These are phyloP conservation scores for Ceratothoa steindachneri DNA, from an alignment of 2,888 invertebrate genomes.

Conservation along the genomic window DNA sequence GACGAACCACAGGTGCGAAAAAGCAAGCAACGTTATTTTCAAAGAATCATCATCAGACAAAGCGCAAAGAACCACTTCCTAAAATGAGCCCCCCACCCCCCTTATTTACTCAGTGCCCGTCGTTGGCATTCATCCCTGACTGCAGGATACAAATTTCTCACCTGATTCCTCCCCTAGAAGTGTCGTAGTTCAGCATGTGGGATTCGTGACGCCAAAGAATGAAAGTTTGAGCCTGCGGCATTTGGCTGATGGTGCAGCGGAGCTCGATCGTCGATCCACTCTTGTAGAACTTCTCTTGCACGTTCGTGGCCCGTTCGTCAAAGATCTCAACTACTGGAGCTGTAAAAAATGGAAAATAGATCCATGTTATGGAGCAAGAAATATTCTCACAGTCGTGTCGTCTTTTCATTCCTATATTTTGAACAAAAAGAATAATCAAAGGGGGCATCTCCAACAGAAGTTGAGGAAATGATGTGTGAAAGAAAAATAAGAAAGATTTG, in stretches of 20 bases:
- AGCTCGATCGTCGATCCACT: constrained; percentile 77
- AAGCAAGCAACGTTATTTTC: too few species aligned
- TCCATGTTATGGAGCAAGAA: background rate
- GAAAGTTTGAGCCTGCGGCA: constrained; percentile 69
- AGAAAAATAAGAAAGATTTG: background rate
- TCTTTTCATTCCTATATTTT: background rate
- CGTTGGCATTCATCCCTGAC: too few species aligned
- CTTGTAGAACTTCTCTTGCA: constrained; percentile 76
- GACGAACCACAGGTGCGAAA: too few species aligned
- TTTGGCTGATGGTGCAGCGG: constrained; percentile 73
- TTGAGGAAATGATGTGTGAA: background rate
- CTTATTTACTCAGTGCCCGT: too few species aligned
- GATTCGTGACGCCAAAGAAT: constrained; percentile 75
- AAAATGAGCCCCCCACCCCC: too few species aligned
- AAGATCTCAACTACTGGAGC: constrained; percentile 77
- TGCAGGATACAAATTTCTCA: constrained; percentile 53
- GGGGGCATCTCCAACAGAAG: background rate
- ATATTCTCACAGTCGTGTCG: background rate
- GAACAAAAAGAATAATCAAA: background rate
- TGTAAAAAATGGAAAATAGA: constrained; percentile 53
- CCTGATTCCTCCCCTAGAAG: constrained; percentile 75
- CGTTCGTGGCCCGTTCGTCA: constrained; percentile 70
- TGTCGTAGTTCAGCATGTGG: constrained; percentile 71
- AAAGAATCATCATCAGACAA: too few species aligned
- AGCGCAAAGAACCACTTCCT: too few species aligned